Base-by-base conservation (phyloP, 2,888 invertebrate genomes). In the Lucinisca nassula region DNA sequence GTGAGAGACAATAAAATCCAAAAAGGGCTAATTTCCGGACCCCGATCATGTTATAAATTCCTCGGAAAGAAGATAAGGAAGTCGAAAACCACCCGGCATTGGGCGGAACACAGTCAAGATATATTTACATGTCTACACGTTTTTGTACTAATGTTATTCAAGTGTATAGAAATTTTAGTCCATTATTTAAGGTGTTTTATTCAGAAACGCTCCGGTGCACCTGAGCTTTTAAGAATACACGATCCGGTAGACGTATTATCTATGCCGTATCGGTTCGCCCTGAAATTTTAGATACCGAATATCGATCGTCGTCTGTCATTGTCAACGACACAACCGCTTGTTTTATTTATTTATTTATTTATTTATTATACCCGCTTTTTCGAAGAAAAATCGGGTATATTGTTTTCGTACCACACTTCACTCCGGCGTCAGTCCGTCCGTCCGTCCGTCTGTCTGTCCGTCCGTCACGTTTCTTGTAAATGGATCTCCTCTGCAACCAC, bases 181-280 rank as follows among this genome's bases (percentile, higher is more conserved):
- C 24, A 67, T 67, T 67, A 67, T 67, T 67, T 67, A 61, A 61
- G 35, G 67, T 67, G 79, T 76, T 82, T 78, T 78, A 79, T 37
- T 72, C 79, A 35, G 86, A 74, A 72, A 45, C 82, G 86, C 79
- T 82, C 51, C 45, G 58, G 27, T 86, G 76, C 78, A 30, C 67
- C 6, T 30, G 35, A 35, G 67, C 21, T 67, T 35, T 35, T 3
- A 27, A 4, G 61, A 30, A 67, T 17, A 67, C 35, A 67, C 67
- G 35, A 67, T 67, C 32, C 67, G 67, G 21, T n/a, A 55, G 14
- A 40, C 6, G n/a, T 10, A 14, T 40, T 40, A 40, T 40, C 40
- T 40, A 40, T 40, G 40, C 40, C 40, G 40, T 40, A 40, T 40
- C 40, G 40, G 40, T 40, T 40, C 40, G 40, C 40, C 40, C 6